Evolutionary conservation across 2,888 invertebrate species (phyloP), one percentile per base, ranked within the genome.

Genomic region (Nemapogon koenigi): DNA sequence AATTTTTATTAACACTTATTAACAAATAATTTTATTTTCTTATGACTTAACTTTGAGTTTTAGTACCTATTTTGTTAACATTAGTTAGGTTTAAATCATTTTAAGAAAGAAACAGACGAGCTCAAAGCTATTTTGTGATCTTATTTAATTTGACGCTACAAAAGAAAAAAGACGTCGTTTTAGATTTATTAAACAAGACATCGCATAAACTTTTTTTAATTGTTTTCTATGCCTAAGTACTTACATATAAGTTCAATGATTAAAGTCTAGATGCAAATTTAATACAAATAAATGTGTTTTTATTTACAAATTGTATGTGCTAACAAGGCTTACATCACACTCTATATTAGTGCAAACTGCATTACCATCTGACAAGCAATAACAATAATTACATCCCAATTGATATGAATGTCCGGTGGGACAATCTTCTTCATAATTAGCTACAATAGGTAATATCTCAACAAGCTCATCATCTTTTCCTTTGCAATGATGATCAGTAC

Each of bases 371-470:
- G 50, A 44, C 28, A 72, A 43, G 37, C 75, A 76, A 41, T 62
- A 58, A 39, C 75, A 76, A 22, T 57, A 35, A 37, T 76, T 75
- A 33, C 75, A 76, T 15, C 60, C 60, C 2, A 72, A 51, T 36
- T 52, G 59, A 41, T 66, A 75, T 0, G 58, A 59, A 10, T 53
- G 49, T 0, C 71, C 70, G 35, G 46, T 53, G 0, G 59, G 59
- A 42, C 75, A 76, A 0, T 25, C 4, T 0, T 43, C 42, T 2
- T 43, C 49, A 0, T 52, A 43, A 2, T 53, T 49, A 19, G 62
- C 56, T 1, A 48, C 44, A 2, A 71, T 49, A 0, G 73, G 69
- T 0, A 71, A 46, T 3, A 73, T 50, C 4, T 71, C 64, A 1
- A 66, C 46, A 8, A 14, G n/a, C n/a, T n/a, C 16, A 14, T 14